Evolutionary conservation across 2,888 invertebrate species (phyloP).

Genomic region (Galerucella pusilla): DNA sequence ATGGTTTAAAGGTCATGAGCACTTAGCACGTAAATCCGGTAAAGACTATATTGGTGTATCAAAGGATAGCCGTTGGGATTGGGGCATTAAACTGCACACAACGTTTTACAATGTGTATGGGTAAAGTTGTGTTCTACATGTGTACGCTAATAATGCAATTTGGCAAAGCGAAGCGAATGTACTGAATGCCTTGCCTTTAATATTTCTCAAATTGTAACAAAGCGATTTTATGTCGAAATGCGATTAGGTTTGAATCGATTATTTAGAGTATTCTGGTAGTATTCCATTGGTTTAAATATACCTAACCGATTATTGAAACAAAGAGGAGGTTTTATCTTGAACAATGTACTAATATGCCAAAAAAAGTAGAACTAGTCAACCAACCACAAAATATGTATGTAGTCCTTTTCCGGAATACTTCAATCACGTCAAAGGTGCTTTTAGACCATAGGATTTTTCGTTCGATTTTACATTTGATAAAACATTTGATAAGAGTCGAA

Average conservation of each 20-base stretch:
- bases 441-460: too few species aligned
- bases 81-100: not conserved
- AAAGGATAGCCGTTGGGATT: not conserved
- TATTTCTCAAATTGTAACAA: not conserved
- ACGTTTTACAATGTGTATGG: not conserved
- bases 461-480: too few species aligned
- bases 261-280: too few species aligned
- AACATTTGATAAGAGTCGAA: too few species aligned
- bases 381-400: too few species aligned
- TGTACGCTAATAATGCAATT: not conserved
- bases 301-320: too few species aligned
- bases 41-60: not conserved
- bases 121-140: not conserved
- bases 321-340: too few species aligned
- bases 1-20: not conserved
- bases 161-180: not conserved
- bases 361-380: too few species aligned
- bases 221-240: not conserved
- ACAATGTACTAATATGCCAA: too few species aligned
- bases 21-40: not conserved
- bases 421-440: too few species aligned
- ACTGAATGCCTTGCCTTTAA: not conserved
- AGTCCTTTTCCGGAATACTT: too few species aligned
- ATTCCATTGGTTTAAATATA: too few species aligned
- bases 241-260: not conserved